Conservation (phyloP, 2,888 invertebrate genomes). For the Bhutanitis thaidina region DNA sequence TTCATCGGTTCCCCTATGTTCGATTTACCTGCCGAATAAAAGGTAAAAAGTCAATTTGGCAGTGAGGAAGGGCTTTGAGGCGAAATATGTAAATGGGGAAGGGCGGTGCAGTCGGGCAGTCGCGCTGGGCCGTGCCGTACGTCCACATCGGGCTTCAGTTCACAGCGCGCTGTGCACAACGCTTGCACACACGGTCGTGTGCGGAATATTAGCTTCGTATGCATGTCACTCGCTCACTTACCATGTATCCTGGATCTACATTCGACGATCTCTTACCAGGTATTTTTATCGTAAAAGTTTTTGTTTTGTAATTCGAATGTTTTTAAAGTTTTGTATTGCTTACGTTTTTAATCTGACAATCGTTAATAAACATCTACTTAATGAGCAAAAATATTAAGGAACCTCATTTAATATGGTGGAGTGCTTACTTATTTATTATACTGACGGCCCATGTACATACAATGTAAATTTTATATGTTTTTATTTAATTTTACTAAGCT, state of each 20-base stretch:
- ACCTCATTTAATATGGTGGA: too few species aligned
- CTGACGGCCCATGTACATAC: too few species aligned
- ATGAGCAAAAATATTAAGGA: too few species aligned
- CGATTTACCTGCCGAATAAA: conserved; percentile 76
- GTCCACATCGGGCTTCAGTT: conserved; percentile 33
- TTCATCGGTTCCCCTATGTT: conserved; percentile 68
- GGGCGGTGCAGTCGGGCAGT: conserved; percentile 67
- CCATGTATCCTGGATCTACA: conserved; percentile 71
- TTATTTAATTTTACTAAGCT: too few species aligned
- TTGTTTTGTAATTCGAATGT: background rate
- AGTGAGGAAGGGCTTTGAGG: conserved; percentile 72
- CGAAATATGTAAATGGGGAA: conserved; percentile 74
- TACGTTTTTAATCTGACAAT: too few species aligned
- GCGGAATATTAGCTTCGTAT: conserved; percentile 31
- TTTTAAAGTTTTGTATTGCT: too few species aligned
- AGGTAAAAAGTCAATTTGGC: conserved; percentile 78
- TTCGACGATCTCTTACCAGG: conserved; percentile 62
- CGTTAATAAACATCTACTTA: too few species aligned
- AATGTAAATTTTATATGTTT: too few species aligned
- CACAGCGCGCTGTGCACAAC: conserved; percentile 34
- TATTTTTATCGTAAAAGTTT: conserved; percentile 25
- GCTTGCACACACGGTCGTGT: conserved; percentile 35
- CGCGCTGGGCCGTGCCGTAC: conserved; percentile 44
- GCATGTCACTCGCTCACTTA: conserved; percentile 24
- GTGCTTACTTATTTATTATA: too few species aligned